A percentile compares a stretch with the other conserved stretches of the same genome.
Evolutionary conservation across 92 coral and sea anemone species (phyloP).

Genomic region (Palythoa caribaeorum): DNA sequence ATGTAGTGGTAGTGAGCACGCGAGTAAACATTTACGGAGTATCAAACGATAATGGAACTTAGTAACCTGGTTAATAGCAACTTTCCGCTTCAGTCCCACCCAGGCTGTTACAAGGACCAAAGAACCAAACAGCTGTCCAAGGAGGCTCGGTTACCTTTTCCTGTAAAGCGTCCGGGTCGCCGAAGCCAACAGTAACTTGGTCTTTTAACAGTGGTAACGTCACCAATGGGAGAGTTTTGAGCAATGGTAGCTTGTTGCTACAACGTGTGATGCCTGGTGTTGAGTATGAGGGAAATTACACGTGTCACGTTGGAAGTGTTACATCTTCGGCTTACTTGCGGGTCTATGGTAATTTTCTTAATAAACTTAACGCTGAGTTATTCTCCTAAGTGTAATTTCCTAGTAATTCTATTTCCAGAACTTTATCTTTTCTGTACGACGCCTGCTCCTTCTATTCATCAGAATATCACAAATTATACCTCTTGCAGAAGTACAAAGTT

Average conservation of each 20-base stretch:
- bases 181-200: constrained; percentile 63
- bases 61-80: too few species aligned
- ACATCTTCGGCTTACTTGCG: constrained; percentile 28
- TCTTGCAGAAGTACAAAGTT: too few species aligned
- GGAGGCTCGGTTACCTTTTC: constrained; percentile 49
- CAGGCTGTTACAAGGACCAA: not conserved
- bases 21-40: not conserved
- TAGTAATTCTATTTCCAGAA: too few species aligned
- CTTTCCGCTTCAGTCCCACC: not conserved
- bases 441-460: too few species aligned
- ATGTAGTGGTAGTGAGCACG: not conserved
- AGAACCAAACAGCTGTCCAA: constrained; percentile 21
- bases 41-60: too few species aligned
- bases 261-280: constrained; percentile 46
- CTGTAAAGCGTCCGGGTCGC: constrained; percentile 57
- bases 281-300: constrained; percentile 58
- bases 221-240: constrained; percentile 47
- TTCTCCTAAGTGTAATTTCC: too few species aligned
- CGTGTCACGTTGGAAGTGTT: constrained; percentile 42
- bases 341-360: constrained; percentile 34
- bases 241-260: constrained; percentile 57
- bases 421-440: too few species aligned
- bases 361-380: too few species aligned
- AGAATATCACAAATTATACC: too few species aligned
- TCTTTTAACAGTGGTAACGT: constrained; percentile 53